A percentile compares a stretch with the other conserved stretches of the same genome.
phyloP scores from a whole-genome alignment of 2,888 invertebrate species.

The Clanis bilineata region DNA sequence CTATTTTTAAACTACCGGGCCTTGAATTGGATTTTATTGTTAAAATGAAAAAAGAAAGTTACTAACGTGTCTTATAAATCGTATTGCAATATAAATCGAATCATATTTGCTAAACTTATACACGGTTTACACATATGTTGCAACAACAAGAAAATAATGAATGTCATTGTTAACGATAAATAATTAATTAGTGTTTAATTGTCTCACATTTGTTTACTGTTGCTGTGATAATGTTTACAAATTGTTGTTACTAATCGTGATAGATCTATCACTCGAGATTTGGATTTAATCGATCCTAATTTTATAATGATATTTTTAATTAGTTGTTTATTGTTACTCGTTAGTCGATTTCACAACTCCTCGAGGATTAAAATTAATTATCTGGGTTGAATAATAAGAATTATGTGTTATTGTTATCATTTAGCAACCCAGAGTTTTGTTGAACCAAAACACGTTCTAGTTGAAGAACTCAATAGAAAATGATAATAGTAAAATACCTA shows the following conservation, averaged over 20 bases:
- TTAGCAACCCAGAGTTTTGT: too few relatives aligned
- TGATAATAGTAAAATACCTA: too few relatives aligned
- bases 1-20: too few relatives aligned
- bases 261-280: background rate
- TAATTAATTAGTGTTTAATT: constrained; percentile 7
- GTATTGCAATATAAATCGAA: background rate
- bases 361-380: too few relatives aligned
- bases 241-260: background rate
- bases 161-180: constrained; percentile 10
- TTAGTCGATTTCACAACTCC: too few relatives aligned
- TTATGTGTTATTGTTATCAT: background rate
- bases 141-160: background rate
- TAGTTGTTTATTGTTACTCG: background rate
- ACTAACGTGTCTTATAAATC: background rate
- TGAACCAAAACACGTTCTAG: too few relatives aligned
- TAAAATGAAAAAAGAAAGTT: background rate
- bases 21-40: background rate
- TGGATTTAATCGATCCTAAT: background rate
- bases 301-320: background rate
- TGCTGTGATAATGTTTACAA: background rate
- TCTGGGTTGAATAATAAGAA: too few relatives aligned
- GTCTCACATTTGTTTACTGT: constrained; percentile 9
- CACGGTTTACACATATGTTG: background rate
- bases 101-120: too few relatives aligned
- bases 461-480: too few relatives aligned